Evolutionary conservation across 2,888 invertebrate genomes (phyloP).

Genomic region (Germaria angustata): DNA sequence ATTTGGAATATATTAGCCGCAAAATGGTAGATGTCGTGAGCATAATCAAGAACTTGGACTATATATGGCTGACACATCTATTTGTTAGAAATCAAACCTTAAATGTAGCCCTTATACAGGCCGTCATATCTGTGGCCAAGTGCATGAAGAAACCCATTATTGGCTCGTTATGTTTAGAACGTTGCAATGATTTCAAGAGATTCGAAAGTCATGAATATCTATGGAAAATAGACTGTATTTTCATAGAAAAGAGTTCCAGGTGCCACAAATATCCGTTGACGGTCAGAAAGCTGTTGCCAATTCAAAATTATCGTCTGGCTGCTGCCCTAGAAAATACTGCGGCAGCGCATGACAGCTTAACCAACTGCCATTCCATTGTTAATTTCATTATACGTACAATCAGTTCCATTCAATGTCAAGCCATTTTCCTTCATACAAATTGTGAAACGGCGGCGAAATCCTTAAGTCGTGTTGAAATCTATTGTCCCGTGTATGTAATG

Average conservation of each 20-base stretch:
- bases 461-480: conserved; percentile 74
- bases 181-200: too few relatives aligned
- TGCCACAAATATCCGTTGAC: not conserved
- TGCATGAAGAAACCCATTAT: too few relatives aligned
- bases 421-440: conserved; percentile 74
- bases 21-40: too few relatives aligned
- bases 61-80: too few relatives aligned
- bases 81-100: too few relatives aligned
- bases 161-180: too few relatives aligned
- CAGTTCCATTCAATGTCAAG: conserved; percentile 76
- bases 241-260: not conserved
- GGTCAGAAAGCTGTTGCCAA: not conserved
- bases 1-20: too few relatives aligned
- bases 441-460: conserved; percentile 74
- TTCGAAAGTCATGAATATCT: too few relatives aligned
- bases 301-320: conserved; percentile 64
- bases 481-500: conserved; percentile 78
- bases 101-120: too few relatives aligned
- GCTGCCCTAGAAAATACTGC: conserved; percentile 70
- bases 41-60: too few relatives aligned
- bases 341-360: conserved; percentile 69
- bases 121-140: too few relatives aligned
- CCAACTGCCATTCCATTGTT: conserved; percentile 73
- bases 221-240: not conserved
- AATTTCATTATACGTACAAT: conserved; percentile 78